phyloP scores from a whole-genome alignment of 2,113 vertebrate genomes.

The Cyphomyrus discorhynchus region DNA sequence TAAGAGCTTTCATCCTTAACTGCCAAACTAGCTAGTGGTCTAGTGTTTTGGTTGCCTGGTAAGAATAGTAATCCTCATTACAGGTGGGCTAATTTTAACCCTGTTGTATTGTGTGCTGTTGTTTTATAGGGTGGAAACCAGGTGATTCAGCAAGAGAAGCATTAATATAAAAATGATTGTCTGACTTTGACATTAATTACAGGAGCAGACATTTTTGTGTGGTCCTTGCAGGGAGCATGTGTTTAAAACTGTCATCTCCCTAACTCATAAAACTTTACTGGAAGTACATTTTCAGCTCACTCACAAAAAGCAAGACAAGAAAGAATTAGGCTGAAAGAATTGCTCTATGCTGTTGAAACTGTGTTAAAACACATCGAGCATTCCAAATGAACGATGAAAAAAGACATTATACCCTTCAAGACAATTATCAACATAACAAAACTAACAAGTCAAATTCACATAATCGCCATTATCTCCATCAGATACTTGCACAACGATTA shows the following conservation, averaged over 20 bases:
- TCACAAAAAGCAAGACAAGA: neutral
- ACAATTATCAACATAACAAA: neutral
- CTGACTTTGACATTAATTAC: slow-evolving; percentile 3
- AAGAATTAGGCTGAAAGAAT: neutral
- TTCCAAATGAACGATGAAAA: neutral
- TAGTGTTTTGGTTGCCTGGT: neutral
- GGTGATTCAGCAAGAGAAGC: neutral
- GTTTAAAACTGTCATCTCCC: neutral
- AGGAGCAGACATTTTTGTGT: neutral
- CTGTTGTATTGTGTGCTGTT: neutral
- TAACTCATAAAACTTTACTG: neutral
- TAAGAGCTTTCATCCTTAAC: neutral
- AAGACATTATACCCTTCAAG: neutral
- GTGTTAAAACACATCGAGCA: neutral
- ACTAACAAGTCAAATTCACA: neutral
- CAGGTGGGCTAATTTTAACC: neutral
- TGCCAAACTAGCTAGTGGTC: neutral
- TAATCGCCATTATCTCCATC: neutral
- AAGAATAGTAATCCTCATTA: neutral
- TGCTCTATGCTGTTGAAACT: neutral
- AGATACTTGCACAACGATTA: neutral
- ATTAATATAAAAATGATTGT: slow-evolving; percentile 14
- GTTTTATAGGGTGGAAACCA: neutral
- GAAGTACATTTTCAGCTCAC: neutral
- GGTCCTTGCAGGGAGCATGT: neutral